Base-by-base conservation (phyloP, 2,888 invertebrate species). In the Byasa hedistus region DNA sequence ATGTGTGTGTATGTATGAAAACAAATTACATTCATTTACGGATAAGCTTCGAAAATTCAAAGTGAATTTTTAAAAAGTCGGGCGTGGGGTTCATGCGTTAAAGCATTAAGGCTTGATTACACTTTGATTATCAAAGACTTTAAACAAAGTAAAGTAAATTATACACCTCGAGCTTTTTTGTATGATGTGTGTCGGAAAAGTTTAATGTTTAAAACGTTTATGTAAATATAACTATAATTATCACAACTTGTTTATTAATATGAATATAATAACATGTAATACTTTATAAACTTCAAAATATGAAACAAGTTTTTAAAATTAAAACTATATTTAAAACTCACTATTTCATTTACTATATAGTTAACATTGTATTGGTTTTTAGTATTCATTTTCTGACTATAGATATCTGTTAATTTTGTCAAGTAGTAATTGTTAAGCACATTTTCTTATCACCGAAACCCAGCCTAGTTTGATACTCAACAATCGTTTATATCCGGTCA, bases 11-110 rank as follows among this genome's bases (percentile, higher is more conserved):
- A 39, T 36, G 44, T n/a, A 52, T 55, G 56, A 61, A 59, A 62
- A 62, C 32, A 63, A 66, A 63, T 63, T 48, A 63, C 55, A 19
- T 15, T 59, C 55, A 63, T 59, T 62, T 58, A 27, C 23, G 54
- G 54, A 62, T 59, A 59, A 57, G 39, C 62, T 27, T 24, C 44
- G 39, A 27, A 62, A 62, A 56, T 61, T 62, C 23, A 0, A 15
- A 15, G 57, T 61, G 39, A 62, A 66, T 58, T 62, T 66, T 66
- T 65, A 44, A 64, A 59, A 55, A 64, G 52, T 59, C n/a, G 23
- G 39, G 17, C 48, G 58, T 59, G 54, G 19, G 23, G 21, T 54
- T 64, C 36, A 23, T 24, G n/a, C 17, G 7, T 57, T 52, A 24
- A 61, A 22, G 12, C 61, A 32, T 23, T n/a, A 36, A 39, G 12